A percentile compares a stretch with the other conserved stretches of the same genome.
Evolutionary conservation across 2,888 invertebrate genomes (phyloP).

Genomic region (Harpagoxenus sublaevis): DNA sequence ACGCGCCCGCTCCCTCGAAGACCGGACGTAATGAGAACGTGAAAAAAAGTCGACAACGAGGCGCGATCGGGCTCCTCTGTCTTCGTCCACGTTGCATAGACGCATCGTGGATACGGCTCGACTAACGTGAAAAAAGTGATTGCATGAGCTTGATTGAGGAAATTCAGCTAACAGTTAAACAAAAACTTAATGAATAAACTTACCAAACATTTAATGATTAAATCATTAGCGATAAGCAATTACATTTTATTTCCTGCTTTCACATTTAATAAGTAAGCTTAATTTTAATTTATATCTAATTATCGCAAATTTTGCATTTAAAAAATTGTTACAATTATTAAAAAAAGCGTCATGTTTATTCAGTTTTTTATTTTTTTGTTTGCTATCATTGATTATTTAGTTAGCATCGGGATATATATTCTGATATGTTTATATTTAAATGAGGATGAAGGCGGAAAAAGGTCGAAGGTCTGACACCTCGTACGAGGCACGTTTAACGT

Average conservation of each 20-base stretch:
- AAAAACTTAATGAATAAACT: slow-evolving; percentile 1
- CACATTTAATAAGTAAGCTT: not conserved
- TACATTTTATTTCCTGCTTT: not conserved
- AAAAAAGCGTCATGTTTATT: not conserved
- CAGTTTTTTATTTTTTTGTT: not conserved
- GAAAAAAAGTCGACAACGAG: slow-evolving; percentile 54
- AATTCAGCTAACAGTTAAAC: slow-evolving; percentile 35
- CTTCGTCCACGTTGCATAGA: slow-evolving; percentile 34
- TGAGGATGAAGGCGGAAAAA: slow-evolving; percentile 3
- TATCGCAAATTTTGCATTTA: not conserved
- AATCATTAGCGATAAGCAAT: not conserved
- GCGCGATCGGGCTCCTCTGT: slow-evolving; percentile 34
- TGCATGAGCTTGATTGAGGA: slow-evolving; percentile 2
- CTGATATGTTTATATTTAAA: slow-evolving; percentile 14
- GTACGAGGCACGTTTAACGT: slow-evolving; percentile 19
- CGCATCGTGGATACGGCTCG: not conserved
- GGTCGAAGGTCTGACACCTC: slow-evolving; percentile 34
- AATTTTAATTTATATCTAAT: slow-evolving; percentile 11
- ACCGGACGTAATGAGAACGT: slow-evolving; percentile 53
- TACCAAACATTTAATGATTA: slow-evolving; percentile 2
- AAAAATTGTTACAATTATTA: not conserved
- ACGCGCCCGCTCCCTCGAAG: slow-evolving; percentile 46
- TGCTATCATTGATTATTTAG: not conserved
- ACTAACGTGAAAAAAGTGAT: slow-evolving; percentile 22
- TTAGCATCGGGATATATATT: not conserved